phyloP scores from a whole-genome alignment of 1,140 invertebrate genomes.

The Mylabris phalerata region DNA sequence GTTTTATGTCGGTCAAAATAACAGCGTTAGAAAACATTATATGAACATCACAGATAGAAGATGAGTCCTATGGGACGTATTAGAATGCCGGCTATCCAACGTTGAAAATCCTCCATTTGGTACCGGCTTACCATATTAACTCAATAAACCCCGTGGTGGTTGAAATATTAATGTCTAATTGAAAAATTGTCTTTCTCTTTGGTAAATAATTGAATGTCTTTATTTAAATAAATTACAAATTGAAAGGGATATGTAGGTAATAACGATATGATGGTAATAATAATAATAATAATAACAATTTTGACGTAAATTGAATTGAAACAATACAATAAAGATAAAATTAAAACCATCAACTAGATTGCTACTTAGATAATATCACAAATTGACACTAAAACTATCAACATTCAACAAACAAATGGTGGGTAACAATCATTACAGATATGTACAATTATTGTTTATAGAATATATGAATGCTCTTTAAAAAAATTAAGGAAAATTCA shows the following conservation, averaged over 20 bases:
- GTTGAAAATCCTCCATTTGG: conserved; percentile 9
- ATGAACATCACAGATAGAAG: conserved; percentile 14
- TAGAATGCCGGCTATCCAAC: conserved; percentile 5
- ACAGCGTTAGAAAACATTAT: conserved; percentile 14
- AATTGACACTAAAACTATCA: conserved; percentile 22
- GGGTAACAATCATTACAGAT: conserved; percentile 20
- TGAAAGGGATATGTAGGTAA: conserved; percentile 8
- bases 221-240: conserved; percentile 17
- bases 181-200: conserved; percentile 2
- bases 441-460: conserved; percentile 15
- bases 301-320: background rate
- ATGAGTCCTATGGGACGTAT: conserved; percentile 16
- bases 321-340: background rate
- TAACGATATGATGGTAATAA: conserved; percentile 2
- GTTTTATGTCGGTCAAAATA: conserved; percentile 15
- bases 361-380: conserved; percentile 23
- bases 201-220: background rate
- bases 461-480: no score
- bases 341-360: conserved; percentile 7
- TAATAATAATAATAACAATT: background rate
- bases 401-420: conserved; percentile 25
- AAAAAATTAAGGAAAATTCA: no score
- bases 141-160: background rate
- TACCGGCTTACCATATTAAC: background rate
- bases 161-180: background rate